Conservation (phyloP, 2,888 invertebrate species). For the Drosophila greeni region DNA sequence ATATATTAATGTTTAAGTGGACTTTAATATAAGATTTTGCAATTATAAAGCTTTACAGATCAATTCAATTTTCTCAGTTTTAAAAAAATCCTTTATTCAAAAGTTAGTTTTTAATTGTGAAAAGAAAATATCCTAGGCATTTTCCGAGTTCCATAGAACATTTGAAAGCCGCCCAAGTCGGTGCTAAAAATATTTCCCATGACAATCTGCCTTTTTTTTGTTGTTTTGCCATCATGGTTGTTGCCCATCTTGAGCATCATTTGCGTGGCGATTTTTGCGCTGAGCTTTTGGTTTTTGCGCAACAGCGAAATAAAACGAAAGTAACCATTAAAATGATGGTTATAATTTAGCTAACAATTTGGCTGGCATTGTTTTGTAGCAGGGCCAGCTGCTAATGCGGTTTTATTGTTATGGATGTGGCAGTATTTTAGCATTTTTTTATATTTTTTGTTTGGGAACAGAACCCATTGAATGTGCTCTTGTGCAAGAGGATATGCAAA, state of each 20-base stretch:
- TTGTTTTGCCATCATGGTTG: slow-evolving; percentile 13
- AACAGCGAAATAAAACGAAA: slow-evolving; percentile 32
- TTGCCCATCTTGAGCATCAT: slow-evolving; percentile 54
- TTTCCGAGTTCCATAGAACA: background rate
- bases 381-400: slow-evolving; percentile 65
- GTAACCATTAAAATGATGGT: slow-evolving; percentile 64
- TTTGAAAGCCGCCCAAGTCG: background rate
- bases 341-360: slow-evolving; percentile 68
- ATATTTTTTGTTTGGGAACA: slow-evolving; percentile 2
- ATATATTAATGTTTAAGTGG: too few relatives aligned
- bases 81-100: too few relatives aligned
- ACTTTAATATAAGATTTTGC: background rate
- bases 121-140: background rate
- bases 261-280: slow-evolving; percentile 61
- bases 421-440: slow-evolving; percentile 5
- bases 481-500: slow-evolving; percentile 66
- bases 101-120: too few relatives aligned
- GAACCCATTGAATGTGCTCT: slow-evolving; percentile 24
- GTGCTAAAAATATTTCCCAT: background rate
- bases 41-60: accelerated
- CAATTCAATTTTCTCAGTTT: too few relatives aligned
- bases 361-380: slow-evolving; percentile 43
- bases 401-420: slow-evolving; percentile 65
- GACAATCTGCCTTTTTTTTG: slow-evolving; percentile 6
- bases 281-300: slow-evolving; percentile 59